A percentile compares a stretch with the other conserved stretches of the same genome.
These are phyloP conservation scores for Leptosomus discolor DNA, from an alignment of 2,113 vertebrate species.

Conservation along the genomic window DNA sequence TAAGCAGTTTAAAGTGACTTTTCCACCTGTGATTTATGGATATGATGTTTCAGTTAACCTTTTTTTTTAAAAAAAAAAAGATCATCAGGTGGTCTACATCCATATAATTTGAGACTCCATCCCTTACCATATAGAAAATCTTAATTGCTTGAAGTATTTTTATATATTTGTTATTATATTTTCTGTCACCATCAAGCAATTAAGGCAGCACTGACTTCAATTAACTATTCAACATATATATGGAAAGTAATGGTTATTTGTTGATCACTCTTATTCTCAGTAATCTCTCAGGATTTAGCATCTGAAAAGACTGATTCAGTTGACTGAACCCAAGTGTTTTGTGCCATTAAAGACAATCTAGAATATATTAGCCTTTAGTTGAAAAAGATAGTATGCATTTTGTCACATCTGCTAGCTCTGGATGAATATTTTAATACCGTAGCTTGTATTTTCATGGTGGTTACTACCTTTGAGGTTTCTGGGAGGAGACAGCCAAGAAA, in stretches of 20 bases:
- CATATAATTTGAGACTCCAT: not conserved
- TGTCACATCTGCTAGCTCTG: not conserved
- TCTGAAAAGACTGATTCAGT: not conserved
- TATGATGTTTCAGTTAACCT: not conserved
- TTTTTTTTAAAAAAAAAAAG: not conserved
- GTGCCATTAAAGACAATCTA: not conserved
- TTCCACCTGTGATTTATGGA: not conserved
- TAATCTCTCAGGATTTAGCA: not conserved
- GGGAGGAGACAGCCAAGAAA: not conserved
- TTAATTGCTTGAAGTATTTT: not conserved
- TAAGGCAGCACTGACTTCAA: not conserved
- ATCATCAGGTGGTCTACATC: not conserved
- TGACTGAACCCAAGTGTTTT: not conserved
- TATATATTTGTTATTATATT: not conserved
- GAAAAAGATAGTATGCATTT: not conserved
- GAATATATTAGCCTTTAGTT: not conserved
- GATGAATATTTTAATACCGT: not conserved
- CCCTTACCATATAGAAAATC: not conserved
- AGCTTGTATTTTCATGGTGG: not conserved
- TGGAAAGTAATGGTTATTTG: not conserved
- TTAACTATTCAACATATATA: not conserved
- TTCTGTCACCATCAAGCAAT: not conserved
- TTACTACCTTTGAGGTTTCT: not conserved
- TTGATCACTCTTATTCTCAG: not conserved
- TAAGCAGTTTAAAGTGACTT: not conserved